Evolutionary conservation across 2,113 vertebrate genomes (phyloP), one percentile per base, ranked within the genome.

Genomic region (Strix aluco): DNA sequence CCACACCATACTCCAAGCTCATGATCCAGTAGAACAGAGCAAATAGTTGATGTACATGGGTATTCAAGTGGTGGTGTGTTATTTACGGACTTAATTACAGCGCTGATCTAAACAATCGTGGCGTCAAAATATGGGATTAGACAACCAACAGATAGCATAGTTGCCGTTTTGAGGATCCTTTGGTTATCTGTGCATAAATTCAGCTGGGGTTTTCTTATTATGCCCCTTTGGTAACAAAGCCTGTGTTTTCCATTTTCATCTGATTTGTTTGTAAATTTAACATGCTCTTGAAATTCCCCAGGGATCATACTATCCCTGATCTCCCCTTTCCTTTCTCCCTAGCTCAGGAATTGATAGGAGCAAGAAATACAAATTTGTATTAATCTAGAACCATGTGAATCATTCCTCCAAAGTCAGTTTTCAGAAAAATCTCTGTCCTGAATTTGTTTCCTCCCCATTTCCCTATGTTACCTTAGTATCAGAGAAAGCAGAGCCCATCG

Each of bases 191-290:
- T 58, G 62, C 49, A 12, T 26, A 4, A 73, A 40, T 8, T 72
- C 57, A 94, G 58, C 36, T n/a, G 74, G 5, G 17, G 26, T 61
- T 86, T 88, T 85, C n/a, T 86, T 88, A 66, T 81, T 86, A 46
- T 44, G 55, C 32, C 32, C 58, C 34, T 63, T 90, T n/a, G 34
- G 67, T 66, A 95, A 90, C 85, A 94, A 80, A 96, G 82, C 16
- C 34, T 25, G 8, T 90, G 82, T 90, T 95, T 96, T 88, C 47
- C 36, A 61, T 94, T 93, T 90, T 81, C 80, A n/a, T 67, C 59
- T 29, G 8, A 49, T 57, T 83, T 96, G 92, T 96, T 97, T 96
- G 75, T 95, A 96, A 96, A 92, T 90, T 81, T 67, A 51, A 77
- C 30, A 14, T 44, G 80, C 8, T 94, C 81, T 97, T 94, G 94